Conservation (phyloP, 2,113 vertebrate genomes). For the Heterotis niloticus region DNA sequence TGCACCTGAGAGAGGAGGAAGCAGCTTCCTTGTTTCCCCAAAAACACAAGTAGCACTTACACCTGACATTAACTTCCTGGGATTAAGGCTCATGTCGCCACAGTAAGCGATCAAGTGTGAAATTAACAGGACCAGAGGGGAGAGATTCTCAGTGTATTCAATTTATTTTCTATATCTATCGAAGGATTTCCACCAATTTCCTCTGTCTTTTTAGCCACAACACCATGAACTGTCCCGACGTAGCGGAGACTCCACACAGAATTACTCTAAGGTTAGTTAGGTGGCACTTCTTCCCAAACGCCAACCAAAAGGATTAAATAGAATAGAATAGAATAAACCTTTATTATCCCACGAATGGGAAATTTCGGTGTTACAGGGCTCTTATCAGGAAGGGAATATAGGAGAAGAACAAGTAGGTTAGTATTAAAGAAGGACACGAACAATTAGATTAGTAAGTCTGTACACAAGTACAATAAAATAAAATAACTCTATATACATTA, state of each 20-base stretch:
- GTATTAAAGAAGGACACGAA: too few relatives aligned
- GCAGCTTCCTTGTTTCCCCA: not conserved
- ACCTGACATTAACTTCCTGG: conserved; percentile 30
- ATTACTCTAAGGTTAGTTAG: not conserved
- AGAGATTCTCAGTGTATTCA: conserved; percentile 29
- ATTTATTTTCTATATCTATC: conserved; percentile 32
- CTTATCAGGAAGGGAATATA: too few relatives aligned
- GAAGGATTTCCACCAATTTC: conserved; percentile 14
- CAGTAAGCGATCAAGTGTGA: conserved; percentile 40
- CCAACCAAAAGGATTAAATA: not conserved
- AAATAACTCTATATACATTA: too few relatives aligned
- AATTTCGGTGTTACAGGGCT: too few relatives aligned
- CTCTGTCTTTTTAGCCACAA: conserved; percentile 29
- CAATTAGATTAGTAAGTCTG: too few relatives aligned
- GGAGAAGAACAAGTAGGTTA: too few relatives aligned
- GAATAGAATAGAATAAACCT: too few relatives aligned
- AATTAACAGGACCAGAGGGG: conserved; percentile 39
- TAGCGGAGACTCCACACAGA: not conserved
- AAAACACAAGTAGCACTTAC: not conserved
- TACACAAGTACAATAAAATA: too few relatives aligned
- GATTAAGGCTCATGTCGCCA: conserved; percentile 36
- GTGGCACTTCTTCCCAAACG: not conserved
- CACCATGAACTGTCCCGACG: conserved; percentile 1
- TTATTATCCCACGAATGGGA: too few relatives aligned
- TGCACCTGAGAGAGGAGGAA: not conserved